These are phyloP conservation scores for Aspiorhynchus laticeps DNA, from an alignment of 2,113 vertebrate species.

Conservation along the genomic window DNA sequence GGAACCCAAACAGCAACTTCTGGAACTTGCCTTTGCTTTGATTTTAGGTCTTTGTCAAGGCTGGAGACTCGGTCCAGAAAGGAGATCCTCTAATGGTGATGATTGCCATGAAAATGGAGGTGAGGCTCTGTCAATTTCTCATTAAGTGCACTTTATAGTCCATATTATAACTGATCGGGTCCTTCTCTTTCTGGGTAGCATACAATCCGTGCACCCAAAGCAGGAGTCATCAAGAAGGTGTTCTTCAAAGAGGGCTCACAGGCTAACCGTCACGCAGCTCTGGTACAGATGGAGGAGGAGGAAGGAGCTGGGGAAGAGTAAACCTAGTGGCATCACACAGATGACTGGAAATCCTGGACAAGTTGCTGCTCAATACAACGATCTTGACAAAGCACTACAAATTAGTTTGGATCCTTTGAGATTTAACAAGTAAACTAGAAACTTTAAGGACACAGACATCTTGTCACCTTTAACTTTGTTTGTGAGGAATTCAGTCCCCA, in stretches of 20 bases:
- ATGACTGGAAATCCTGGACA: neutral
- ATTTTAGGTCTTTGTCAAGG: conserved; percentile 89
- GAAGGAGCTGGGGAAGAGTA: neutral
- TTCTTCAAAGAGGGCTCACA: conserved; percentile 90
- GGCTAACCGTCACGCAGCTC: conserved; percentile 81
- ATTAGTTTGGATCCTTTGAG: conserved; percentile 1
- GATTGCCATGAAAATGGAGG: conserved; percentile 99
- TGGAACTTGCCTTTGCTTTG: neutral
- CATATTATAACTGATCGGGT: neutral
- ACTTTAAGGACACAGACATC: neutral
- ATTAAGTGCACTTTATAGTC: neutral
- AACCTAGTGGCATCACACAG: neutral
- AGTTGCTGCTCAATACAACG: neutral
- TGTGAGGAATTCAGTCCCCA: neutral
- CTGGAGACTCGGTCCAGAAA: conserved; percentile 83
- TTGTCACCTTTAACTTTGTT: neutral
- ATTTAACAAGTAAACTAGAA: neutral
- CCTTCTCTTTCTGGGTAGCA: conserved; percentile 75
- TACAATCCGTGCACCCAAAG: conserved; percentile 87
- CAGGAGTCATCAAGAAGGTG: conserved; percentile 88
- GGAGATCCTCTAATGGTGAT: conserved; percentile 94
- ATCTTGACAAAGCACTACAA: neutral
- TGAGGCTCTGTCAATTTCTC: conserved; percentile 62
- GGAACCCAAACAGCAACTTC: neutral
- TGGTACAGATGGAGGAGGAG: conserved; percentile 85